Conservation (phyloP, 1,140 invertebrate species). For the Atta cephalotes region DNA sequence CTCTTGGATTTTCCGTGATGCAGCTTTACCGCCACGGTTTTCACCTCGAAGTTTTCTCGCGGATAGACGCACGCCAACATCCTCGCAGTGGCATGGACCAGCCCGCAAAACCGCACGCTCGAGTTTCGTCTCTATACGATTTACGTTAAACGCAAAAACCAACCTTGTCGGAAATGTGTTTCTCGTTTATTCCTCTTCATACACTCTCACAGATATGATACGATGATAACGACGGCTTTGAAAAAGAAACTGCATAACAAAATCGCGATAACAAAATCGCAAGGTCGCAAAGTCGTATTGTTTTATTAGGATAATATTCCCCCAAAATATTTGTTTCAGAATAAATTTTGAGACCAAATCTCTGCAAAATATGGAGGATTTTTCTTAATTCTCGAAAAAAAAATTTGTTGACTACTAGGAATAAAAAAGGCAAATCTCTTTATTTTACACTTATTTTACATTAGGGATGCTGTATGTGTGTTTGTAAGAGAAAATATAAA, state of each 20-base stretch:
- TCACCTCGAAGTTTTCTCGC: conserved; percentile 83
- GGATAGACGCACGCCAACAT: conserved; percentile 86
- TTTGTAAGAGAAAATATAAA: neutral
- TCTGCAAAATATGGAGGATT: neutral
- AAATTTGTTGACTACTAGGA: neutral
- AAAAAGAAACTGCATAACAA: conserved; percentile 37
- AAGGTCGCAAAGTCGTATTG: neutral
- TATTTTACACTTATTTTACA: neutral
- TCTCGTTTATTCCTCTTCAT: neutral
- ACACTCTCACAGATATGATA: neutral
- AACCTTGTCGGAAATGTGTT: conserved; percentile 9
- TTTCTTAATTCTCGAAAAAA: neutral
- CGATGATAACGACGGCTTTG: neutral
- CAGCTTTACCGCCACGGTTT: conserved; percentile 82
- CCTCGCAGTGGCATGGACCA: conserved; percentile 59
- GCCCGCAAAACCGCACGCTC: conserved; percentile 33
- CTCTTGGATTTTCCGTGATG: conserved; percentile 81
- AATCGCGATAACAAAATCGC: conserved; percentile 10
- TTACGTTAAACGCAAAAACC: conserved; percentile 41
- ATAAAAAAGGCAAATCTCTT: neutral
- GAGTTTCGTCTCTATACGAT: conserved; percentile 43
- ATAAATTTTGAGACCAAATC: neutral
- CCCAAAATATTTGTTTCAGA: neutral
- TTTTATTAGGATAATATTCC: neutral
- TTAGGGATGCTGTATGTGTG: neutral